A percentile compares a stretch with the other conserved stretches of the same genome.
Conservation (phyloP, 2,797 vertebrate genomes). For the Coranthus polyacanthus region DNA sequence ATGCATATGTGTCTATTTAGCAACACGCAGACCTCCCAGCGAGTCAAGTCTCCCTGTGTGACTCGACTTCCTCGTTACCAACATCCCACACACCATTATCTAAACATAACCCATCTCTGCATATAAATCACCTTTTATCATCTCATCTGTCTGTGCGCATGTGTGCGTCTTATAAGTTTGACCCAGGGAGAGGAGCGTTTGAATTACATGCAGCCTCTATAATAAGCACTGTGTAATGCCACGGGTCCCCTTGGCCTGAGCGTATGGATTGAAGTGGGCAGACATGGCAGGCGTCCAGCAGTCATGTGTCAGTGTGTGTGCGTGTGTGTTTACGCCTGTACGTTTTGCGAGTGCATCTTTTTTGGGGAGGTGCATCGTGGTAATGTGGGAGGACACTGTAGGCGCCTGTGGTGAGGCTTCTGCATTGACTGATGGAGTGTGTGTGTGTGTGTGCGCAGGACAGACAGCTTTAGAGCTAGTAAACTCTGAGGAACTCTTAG, state of each 20-base stretch:
- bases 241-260: slow-evolving; percentile 43
- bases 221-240: slow-evolving; percentile 68
- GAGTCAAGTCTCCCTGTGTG: slow-evolving; percentile 65
- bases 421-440: slow-evolving; percentile 42
- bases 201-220: slow-evolving; percentile 56
- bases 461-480: slow-evolving; percentile 12
- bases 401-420: slow-evolving; percentile 73
- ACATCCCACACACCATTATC: slow-evolving; percentile 71
- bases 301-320: slow-evolving; percentile 50
- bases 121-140: slow-evolving; percentile 66
- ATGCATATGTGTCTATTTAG: slow-evolving; percentile 55
- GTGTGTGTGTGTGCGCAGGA: slow-evolving; percentile 9
- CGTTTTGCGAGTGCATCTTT: slow-evolving; percentile 40
- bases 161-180: slow-evolving; percentile 43
- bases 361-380: slow-evolving; percentile 61
- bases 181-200: slow-evolving; percentile 31
- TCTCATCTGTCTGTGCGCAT: slow-evolving; percentile 36
- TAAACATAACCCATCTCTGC: slow-evolving; percentile 72
- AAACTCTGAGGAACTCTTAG: slow-evolving; percentile 19
- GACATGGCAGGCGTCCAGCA: slow-evolving; percentile 68
- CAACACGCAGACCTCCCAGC: slow-evolving; percentile 63
- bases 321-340: slow-evolving; percentile 35
- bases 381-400: slow-evolving; percentile 63
- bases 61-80: slow-evolving; percentile 63
- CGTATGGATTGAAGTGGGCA: slow-evolving; percentile 73